Base-by-base conservation (phyloP, 2,888 invertebrate species). In the Rugalucina vietnamica region DNA sequence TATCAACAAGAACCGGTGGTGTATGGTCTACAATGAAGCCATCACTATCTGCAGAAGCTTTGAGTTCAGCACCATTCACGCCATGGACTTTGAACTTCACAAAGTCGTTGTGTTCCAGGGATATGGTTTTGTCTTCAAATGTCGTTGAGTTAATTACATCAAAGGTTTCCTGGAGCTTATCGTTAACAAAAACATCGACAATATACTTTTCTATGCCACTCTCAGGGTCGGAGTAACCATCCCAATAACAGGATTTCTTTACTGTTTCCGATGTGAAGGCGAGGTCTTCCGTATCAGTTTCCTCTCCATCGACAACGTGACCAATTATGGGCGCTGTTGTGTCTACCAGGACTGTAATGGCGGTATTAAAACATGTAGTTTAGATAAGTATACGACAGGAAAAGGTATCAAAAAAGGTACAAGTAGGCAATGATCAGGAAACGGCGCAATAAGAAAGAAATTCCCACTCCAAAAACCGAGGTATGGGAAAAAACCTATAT, bases 1-100 rank as follows among this genome's bases (percentile, higher is more conserved):
- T 77, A 21, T 72, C 84, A 18, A 43, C 72, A 71, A 86, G 57
- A 12, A 84, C 70, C 1, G 92, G 92, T n/a, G 91, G 87, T 18
- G 91, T 91, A n/a, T 88, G 87, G 71, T 92, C 92, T 50, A 92
- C 87, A 8, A 81, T 21, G 72, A 89, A 90, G 0, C 91, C 91
- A 81, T 90, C 77, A 24, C 89, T 89, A 1, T 81, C 43, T 10
- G 84, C 81, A 1, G 78, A 36, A 14, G 72, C 76, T 24, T 79
- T 80, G 5, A 86, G 76, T 10, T 82, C 87, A 24, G 92, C 92
- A 4, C 91, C 90, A 84, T 92, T 92, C 34, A 79, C 85, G 3
- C 90, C 91, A 74, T 84, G 79, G 4, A 92, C 84, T 10, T 79
- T 73, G 29, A 89, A 83, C 29, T 82, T 43, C 10, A 86, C 84